These are phyloP conservation scores for Eolophus roseicapilla DNA, from an alignment of 2,113 vertebrate species.

Conservation along the genomic window DNA sequence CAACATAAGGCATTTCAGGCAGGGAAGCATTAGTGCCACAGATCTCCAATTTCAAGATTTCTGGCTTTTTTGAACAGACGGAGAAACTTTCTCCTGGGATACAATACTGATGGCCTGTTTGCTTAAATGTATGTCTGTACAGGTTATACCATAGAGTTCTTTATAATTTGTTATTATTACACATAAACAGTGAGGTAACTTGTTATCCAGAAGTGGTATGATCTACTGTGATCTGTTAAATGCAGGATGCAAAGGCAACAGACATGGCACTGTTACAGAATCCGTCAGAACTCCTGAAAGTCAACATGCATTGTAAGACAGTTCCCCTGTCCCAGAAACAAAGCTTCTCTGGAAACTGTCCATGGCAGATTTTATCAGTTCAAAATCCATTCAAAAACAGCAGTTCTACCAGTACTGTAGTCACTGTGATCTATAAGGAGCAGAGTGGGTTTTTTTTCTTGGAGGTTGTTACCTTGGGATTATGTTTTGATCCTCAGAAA, in stretches of 20 bases:
- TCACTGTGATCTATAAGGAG: not conserved
- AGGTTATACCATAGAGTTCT: not conserved
- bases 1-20: not conserved
- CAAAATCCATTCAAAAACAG: not conserved
- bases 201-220: not conserved
- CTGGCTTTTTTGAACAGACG: not conserved
- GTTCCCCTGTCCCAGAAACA: not conserved
- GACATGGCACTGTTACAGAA: not conserved
- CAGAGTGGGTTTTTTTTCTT: not conserved
- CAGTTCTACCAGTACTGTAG: not conserved
- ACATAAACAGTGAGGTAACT: not conserved
- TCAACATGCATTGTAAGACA: not conserved
- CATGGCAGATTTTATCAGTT: not conserved
- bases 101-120: not conserved
- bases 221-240: not conserved
- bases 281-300: not conserved
- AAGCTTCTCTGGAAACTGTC: not conserved
- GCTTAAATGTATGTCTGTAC: not conserved
- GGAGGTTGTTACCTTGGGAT: not conserved
- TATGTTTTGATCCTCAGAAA: not conserved
- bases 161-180: not conserved
- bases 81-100: not conserved
- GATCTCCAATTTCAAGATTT: not conserved
- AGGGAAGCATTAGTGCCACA: not conserved
- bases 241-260: not conserved